Evolutionary conservation across 2,113 vertebrate species (phyloP), one percentile per base, ranked within the genome.

Genomic region (Galeopterus variegatus): DNA sequence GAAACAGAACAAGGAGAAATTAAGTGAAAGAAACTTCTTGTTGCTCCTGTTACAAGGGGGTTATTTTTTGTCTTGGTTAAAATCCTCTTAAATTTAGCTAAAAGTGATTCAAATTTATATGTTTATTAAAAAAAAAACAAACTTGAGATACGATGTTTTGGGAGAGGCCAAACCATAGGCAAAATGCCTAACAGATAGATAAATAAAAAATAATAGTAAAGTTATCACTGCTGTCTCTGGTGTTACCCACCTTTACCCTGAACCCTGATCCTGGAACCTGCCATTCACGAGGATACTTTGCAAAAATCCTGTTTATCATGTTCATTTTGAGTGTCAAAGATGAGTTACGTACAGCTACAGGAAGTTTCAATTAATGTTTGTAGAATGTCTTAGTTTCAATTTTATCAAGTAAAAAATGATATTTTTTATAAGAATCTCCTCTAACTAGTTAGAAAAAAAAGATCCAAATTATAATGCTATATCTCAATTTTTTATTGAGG

Each of bases 251-350:
- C 17, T 18, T 69, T 56, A 62, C 12, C 5, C 11, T 54, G 1
- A 83, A n/a, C 8, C 0, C 26, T 45, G 12, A 6, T 67, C 12
- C 21, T 28, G 15, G 28, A 94, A 9, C 12, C 19, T 75, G 4
- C 8, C 12, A 67, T 60, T 8, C 69, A 65, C 15, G 31, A 81
- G 70, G 1, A 45, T 3, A 2, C 13, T 85, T 60, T 85, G 36
- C 15, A 80, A 90, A 80, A 80, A 31, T 36, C 52, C 11, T 26
- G 72, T 62, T 72, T 45, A 24, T 36, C 11, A 13, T 33, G 0
- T 94, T 67, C 86, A 80, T 48, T 85, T 93, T 73, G 19, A 87
- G 21, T 81, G 24, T 58, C 45, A 76, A 75, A 52, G 9, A 94
- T 69, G 33, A 81, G 2, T 72, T 91, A n/a, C 6, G 33, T 3